These are phyloP conservation scores for Bombus confusus DNA, from an alignment of 1,140 invertebrate species.

Conservation along the genomic window DNA sequence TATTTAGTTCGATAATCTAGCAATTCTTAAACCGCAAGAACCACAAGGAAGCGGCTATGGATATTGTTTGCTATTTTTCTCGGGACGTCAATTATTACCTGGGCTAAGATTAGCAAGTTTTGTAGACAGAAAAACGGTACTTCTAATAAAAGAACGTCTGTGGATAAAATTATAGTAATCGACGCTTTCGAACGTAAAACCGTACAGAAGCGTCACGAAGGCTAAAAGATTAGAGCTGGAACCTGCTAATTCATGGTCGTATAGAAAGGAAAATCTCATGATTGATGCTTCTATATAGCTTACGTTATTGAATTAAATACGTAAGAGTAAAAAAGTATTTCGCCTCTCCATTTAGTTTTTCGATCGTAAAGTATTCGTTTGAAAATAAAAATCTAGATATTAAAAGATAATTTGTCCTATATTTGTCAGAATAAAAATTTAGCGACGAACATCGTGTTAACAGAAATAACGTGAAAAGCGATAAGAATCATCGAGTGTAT, in stretches of 20 bases:
- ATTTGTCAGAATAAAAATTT: not conserved
- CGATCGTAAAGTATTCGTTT: too few species aligned
- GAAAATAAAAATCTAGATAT: too few species aligned
- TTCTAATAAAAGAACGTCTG: slow-evolving; percentile 37
- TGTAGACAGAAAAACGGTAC: too few species aligned
- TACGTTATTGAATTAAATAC: too few species aligned
- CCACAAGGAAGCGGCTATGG: not conserved
- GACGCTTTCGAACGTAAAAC: slow-evolving; percentile 12
- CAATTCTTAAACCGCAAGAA: not conserved
- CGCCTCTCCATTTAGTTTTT: too few species aligned
- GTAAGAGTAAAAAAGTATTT: too few species aligned
- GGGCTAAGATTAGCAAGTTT: too few species aligned
- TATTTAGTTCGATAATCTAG: not conserved
- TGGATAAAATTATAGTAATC: slow-evolving; percentile 52
- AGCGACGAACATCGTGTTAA: not conserved
- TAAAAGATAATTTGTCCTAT: too few species aligned
- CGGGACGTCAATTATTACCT: not conserved
- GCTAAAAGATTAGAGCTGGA: not conserved
- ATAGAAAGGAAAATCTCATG: too few species aligned
- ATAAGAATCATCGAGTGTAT: not conserved
- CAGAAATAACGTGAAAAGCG: not conserved
- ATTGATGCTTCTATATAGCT: too few species aligned
- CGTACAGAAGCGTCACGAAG: not conserved
- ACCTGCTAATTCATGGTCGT: too few species aligned
- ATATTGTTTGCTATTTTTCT: not conserved